phyloP scores from a whole-genome alignment of 2,888 invertebrate species.

The Pedicia rivosa region DNA sequence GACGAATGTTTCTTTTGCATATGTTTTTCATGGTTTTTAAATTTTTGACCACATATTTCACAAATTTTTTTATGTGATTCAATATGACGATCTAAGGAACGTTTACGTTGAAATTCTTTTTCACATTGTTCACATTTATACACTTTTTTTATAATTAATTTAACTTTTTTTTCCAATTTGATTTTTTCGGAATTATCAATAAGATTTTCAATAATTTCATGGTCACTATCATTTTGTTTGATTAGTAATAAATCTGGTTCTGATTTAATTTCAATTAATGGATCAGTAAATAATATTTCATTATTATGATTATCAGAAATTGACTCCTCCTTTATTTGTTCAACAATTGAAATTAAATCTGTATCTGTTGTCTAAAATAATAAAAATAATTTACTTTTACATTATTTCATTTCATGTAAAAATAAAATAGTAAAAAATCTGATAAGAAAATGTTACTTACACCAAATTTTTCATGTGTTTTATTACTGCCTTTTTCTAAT shows the following conservation, averaged over 20 bases:
- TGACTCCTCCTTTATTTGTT: too few relatives aligned
- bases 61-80: background rate
- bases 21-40: background rate
- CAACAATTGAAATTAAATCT: too few relatives aligned
- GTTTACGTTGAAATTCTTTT: background rate
- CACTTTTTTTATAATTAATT: background rate
- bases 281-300: background rate
- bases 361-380: too few relatives aligned
- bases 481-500: constrained; percentile 1
- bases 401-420: background rate
- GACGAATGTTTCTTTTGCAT: background rate
- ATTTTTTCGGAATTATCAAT: background rate
- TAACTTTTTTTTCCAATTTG: background rate
- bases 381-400: background rate
- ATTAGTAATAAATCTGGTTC: constrained; percentile 1
- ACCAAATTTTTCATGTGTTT: background rate
- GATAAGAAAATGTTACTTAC: background rate
- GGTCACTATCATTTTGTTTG: background rate
- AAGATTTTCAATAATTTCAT: background rate
- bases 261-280: background rate
- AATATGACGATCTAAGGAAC: background rate
- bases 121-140: constrained; percentile 1
- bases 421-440: background rate
- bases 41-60: constrained; percentile 1
- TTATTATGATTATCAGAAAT: too few relatives aligned